A percentile compares a stretch with the other conserved stretches of the same genome.
phyloP scores from a whole-genome alignment of 2,888 invertebrate genomes.

The Tricholauxania praeusta region DNA sequence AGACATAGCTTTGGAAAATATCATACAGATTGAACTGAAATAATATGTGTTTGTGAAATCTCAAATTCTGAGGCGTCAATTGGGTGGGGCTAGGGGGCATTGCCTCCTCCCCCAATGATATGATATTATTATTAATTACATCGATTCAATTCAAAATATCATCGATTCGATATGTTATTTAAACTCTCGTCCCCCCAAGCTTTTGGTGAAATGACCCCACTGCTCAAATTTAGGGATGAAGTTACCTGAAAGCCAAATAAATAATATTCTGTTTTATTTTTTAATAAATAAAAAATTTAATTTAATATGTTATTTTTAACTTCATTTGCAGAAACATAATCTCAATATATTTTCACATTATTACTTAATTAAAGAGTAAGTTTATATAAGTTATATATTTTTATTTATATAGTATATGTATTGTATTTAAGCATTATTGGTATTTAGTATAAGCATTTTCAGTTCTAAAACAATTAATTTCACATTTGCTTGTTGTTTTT shows the following conservation, averaged over 20 bases:
- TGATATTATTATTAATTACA: too few relatives aligned
- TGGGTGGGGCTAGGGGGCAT: too few relatives aligned
- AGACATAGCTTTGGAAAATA: too few relatives aligned
- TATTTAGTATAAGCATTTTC: conserved; percentile 37
- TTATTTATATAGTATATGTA: conserved; percentile 23
- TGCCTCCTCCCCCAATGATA: too few relatives aligned
- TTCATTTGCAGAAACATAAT: conserved; percentile 36
- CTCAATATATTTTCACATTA: conserved; percentile 38
- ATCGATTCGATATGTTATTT: too few relatives aligned
- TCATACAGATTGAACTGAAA: too few relatives aligned
- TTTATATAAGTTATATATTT: conserved; percentile 28
- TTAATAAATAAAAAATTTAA: too few relatives aligned
- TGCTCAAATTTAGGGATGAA: too few relatives aligned
- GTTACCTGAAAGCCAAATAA: neutral
- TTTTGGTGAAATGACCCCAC: too few relatives aligned
- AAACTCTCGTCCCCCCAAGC: too few relatives aligned
- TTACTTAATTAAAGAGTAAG: conserved; percentile 20
- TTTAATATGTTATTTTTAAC: conserved; percentile 6
- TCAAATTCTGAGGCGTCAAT: too few relatives aligned
- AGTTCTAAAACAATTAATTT: conserved; percentile 34
- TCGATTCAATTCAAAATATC: too few relatives aligned
- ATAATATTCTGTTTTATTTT: neutral
- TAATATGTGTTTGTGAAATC: neutral
- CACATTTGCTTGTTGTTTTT: conserved; percentile 23
- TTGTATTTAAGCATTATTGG: conserved; percentile 32